Evolutionary conservation across 1,140 invertebrate genomes (phyloP), one percentile per base, ranked within the genome.

Genomic region (Whitmania pigra): DNA sequence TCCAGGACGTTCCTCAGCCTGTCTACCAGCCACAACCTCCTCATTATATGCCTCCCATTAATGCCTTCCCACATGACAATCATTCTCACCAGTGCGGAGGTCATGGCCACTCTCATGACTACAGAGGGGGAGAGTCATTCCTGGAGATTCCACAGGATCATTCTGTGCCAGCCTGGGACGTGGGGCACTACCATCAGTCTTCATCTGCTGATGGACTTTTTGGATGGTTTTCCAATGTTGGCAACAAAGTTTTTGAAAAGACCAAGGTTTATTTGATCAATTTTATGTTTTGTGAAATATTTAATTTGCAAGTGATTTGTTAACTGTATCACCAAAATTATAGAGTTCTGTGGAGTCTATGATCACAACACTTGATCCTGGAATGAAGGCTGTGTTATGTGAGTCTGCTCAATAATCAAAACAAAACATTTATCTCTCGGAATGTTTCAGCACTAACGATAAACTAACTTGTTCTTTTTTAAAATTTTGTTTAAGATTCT

Each of bases 301-400:
- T 36, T 73, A 20, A 36, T 55, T 20, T 3, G 22, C n/a, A 22
- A 11, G 70, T 27, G 43, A 57, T 53, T 20, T 31, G 25, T n/a
- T n/a, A n/a, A n/a, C n/a, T n/a, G n/a, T n/a, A n/a, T n/a, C n/a
- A n/a, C n/a, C n/a, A n/a, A n/a, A n/a, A n/a, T n/a, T 60, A 75
- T 77, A 40, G 82, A 90, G 83, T 78, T 90, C 89, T 15, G 88
- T 92, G 0, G 90, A 91, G 78, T 87, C 88, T 0, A 88, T 93
- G 84, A 91, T 93, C 53, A 92, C 90, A 22, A 92, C 90, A 22
- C 82, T 93, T 15, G 91, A 93, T 82, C 91, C 91, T 25, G 90
- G 92, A 80, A 92, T 93, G 91, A 89, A 88, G 79, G 89, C 92
- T 82, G 88, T 90, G 80, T 87, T 92, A 75, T 87, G 90, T 92